Conservation (phyloP, 2,113 vertebrate species). For the Typhlomys cinereus region DNA sequence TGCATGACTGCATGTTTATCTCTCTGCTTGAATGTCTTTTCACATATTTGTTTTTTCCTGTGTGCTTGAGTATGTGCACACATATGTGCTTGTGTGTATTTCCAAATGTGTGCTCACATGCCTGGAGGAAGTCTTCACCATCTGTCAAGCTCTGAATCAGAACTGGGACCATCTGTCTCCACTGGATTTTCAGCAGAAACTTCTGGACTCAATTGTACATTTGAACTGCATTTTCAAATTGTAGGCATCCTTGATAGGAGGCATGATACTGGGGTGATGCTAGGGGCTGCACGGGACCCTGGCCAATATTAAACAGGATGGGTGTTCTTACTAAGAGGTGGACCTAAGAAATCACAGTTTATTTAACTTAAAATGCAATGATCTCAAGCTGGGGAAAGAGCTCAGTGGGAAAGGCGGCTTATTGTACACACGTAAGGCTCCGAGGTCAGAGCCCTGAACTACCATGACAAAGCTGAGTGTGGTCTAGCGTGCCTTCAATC, state of each 20-base stretch:
- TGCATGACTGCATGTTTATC: neutral
- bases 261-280: accelerated
- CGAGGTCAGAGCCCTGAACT: no score
- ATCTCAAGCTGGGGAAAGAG: no score
- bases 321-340: neutral
- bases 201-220: neutral
- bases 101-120: neutral
- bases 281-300: accelerated
- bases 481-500: no score
- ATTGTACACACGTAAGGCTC: no score
- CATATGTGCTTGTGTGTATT: neutral
- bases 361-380: no score
- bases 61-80: neutral
- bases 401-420: no score
- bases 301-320: accelerated
- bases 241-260: neutral
- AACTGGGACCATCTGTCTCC: accelerated
- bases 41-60: neutral
- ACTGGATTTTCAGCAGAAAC: neutral
- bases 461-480: no score
- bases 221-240: neutral
- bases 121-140: accelerated
- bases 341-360: neutral
- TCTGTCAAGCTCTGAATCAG: neutral
- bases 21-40: neutral